Conservation (phyloP, 2,113 vertebrate genomes). For the Oostethus manadensis region DNA sequence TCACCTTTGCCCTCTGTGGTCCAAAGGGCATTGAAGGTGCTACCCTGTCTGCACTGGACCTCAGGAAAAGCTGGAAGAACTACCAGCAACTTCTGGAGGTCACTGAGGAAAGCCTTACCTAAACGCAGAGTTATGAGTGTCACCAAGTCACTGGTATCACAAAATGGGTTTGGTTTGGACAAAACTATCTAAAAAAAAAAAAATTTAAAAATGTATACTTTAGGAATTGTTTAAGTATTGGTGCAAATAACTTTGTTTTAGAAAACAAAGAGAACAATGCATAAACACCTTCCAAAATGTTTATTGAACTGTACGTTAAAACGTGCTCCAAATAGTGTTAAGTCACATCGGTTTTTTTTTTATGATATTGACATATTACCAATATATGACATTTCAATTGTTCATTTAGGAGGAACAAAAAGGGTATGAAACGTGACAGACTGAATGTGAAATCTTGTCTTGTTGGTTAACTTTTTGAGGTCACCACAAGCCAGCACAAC, state of each 20-base stretch:
- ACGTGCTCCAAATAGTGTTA: background rate
- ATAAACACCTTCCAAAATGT: background rate
- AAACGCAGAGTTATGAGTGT: background rate
- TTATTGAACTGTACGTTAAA: conserved; percentile 8
- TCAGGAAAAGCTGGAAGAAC: conserved; percentile 44
- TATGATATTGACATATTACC: background rate
- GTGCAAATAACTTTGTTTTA: background rate
- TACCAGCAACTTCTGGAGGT: conserved; percentile 76
- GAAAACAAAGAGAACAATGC: background rate
- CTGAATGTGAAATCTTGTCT: too few relatives aligned
- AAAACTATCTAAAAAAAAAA: background rate
- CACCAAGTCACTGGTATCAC: background rate
- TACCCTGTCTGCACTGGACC: conserved; percentile 76
- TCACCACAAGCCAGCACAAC: too few relatives aligned
- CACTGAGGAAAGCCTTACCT: conserved; percentile 76
- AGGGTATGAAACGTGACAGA: too few relatives aligned
- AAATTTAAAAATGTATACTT: background rate
- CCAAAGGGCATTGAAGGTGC: conserved; percentile 75
- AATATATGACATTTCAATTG: background rate
- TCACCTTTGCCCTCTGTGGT: conserved; percentile 72
- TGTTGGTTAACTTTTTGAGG: too few relatives aligned
- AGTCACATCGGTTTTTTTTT: background rate
- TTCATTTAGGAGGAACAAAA: background rate
- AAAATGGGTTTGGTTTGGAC: background rate
- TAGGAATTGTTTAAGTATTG: background rate